A percentile compares a stretch with the other conserved stretches of the same genome.
Conservation (phyloP, 1,140 invertebrate genomes). For the Aphaenogaster floridana region DNA sequence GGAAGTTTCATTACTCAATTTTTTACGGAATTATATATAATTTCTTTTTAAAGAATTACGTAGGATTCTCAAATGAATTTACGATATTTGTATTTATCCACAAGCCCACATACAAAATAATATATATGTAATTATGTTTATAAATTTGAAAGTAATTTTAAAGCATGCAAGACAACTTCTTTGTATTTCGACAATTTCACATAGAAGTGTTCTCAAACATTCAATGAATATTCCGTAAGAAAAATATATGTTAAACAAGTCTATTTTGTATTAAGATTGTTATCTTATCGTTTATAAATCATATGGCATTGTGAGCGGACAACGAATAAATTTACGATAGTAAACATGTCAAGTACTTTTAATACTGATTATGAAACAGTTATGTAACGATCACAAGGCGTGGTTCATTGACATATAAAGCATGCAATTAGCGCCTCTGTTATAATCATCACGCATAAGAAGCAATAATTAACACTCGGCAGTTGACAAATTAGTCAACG, state of each 20-base stretch:
- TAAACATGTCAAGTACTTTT: constrained; percentile 65
- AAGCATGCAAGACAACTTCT: background rate
- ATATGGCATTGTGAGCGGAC: background rate
- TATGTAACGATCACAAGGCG: constrained; percentile 17
- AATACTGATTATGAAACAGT: constrained; percentile 54
- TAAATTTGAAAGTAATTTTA: background rate
- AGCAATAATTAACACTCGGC: constrained; percentile 67
- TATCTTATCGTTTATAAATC: background rate
- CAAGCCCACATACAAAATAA: background rate
- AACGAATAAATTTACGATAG: background rate
- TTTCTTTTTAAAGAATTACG: background rate
- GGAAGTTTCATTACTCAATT: background rate
- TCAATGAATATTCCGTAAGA: background rate
- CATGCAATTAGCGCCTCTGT: constrained; percentile 69
- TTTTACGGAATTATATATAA: background rate
- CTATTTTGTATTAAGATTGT: background rate
- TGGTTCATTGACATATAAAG: constrained; percentile 53
- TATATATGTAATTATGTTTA: background rate
- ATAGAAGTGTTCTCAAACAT: background rate
- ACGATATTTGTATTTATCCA: background rate
- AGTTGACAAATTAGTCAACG: constrained; percentile 71
- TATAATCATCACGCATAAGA: constrained; percentile 55
- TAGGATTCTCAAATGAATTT: background rate
- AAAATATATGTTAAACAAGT: background rate
- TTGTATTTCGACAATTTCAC: background rate